Evolutionary conservation across 2,113 vertebrate species (phyloP).

Genomic region (Tiliqua scincoides): DNA sequence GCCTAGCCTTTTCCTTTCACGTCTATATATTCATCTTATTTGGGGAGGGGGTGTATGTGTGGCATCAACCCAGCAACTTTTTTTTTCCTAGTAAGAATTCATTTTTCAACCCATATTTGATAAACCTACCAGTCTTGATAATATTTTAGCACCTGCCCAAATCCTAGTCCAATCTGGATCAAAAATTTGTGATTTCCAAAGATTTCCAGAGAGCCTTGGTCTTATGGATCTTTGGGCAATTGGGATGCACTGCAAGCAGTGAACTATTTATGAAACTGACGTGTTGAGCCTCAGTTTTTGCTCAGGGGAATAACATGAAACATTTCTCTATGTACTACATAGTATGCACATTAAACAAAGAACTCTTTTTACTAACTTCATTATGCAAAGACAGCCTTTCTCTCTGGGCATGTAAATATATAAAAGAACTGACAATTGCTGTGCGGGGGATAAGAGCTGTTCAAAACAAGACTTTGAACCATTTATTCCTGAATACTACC

Average conservation of each 20-base stretch:
- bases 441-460: not conserved
- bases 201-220: not conserved
- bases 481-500: not conserved
- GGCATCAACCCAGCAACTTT: no score
- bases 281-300: not conserved
- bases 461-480: not conserved
- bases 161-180: not conserved
- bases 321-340: not conserved
- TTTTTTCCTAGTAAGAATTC: not conserved
- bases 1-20: not conserved
- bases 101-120: not conserved
- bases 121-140: not conserved
- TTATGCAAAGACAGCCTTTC: not conserved
- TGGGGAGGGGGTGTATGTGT: not conserved
- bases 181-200: not conserved
- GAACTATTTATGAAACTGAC: not conserved
- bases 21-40: not conserved
- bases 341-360: not conserved
- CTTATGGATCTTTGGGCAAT: not conserved
- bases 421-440: not conserved
- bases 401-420: not conserved
- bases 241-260: not conserved
- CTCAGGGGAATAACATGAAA: not conserved
- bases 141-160: not conserved
- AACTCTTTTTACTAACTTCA: not conserved